Evolutionary conservation across 2,888 invertebrate genomes (phyloP), one percentile per base, ranked within the genome.

Genomic region (Cyrtodaria siliqua): DNA sequence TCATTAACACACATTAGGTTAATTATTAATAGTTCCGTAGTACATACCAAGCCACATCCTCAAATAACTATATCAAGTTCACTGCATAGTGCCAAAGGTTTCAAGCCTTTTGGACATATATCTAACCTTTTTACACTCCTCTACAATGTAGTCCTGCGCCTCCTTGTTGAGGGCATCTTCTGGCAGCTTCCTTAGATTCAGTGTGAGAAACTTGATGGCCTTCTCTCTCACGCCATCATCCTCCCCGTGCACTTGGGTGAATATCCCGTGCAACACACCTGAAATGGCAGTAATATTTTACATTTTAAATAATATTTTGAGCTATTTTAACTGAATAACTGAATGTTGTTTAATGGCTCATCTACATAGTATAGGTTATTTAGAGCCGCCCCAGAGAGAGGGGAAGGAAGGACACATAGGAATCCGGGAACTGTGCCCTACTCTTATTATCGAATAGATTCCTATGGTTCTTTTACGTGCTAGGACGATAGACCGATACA

Each of bases 161-260:
- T 98, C 97, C 88, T 96, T 96, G 26, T 96, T 96, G 55, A 97
- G 95, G 2, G 96, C 93, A 79, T 96, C 96, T 60, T 96, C 95
- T 2, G 96, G 96, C 82, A 97, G 94, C 59, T 95, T 95, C 92
- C 96, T 96, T 0, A 98, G 93, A 93, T 97, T 97, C 0, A 95
- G 95, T n/a, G 96, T 95, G 82, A 98, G 94, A 93, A 98, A 98
- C 91, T 97, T 96, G 56, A 98, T 96, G 89, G 97, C 97, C 88
- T 96, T 95, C 88, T 97, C 97, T 63, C 98, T 94, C 0, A 97
- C 96, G 23, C 95, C 93, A 90, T 97, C 97, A 92, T 96, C 95
- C 20, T 89, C 92, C 26, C 90, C 96, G 14, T 95, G 91, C 50
- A 96, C 95, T 92, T 96, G 96, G 80, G 94, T 94, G 89, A 96